Base-by-base conservation (phyloP, 2,113 vertebrate genomes). In the Pavo muticus region DNA sequence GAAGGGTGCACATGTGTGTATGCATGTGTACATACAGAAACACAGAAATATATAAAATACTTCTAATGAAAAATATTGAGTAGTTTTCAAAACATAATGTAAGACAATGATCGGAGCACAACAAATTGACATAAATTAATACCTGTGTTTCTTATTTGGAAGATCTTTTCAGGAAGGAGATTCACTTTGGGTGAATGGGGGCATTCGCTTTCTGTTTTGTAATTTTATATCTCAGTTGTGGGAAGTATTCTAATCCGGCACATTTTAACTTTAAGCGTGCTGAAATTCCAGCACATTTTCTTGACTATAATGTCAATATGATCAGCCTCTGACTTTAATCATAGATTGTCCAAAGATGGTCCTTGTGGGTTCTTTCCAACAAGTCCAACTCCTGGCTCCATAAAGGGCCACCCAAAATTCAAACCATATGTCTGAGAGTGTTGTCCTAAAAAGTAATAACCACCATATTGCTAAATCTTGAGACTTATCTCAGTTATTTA, bases 241-340 rank as follows among this genome's bases (percentile, higher is more conserved):
- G 48, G 40, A 87, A 60, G 4, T 39, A 18, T 37, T 81, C 18
- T 91, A 19, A 52, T 68, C 42, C 84, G 47, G 20, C 23, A 11
- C 59, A 71, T 71, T 87, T 94, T 25, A 81, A 21, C 29, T 50
- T 56, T 35, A 74, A 81, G 64, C 0, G 0, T 81, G 32, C 67
- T 77, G 59, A 83, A 68, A 87, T 78, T 94, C 57, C 37, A 74
- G 30, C n/a, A 59, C n/a, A 74, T 2, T 74, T 76, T 32, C 37
- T 88, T 70, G 42, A 79, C 32, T 11, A 19, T 24, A 50, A 24
- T 50, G 48, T 24, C 25, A 30, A 7, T 59, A n/a, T n/a, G 8
- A 20, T 59, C 56, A 57, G 30, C 30, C 17, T 32, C 56, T 19
- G 30, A 57, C 29, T 59, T 59, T 59, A 59, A 59, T 59, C 19